Evolutionary conservation across 2,113 vertebrate genomes (phyloP).

Genomic region (Zosterops pallidus): DNA sequence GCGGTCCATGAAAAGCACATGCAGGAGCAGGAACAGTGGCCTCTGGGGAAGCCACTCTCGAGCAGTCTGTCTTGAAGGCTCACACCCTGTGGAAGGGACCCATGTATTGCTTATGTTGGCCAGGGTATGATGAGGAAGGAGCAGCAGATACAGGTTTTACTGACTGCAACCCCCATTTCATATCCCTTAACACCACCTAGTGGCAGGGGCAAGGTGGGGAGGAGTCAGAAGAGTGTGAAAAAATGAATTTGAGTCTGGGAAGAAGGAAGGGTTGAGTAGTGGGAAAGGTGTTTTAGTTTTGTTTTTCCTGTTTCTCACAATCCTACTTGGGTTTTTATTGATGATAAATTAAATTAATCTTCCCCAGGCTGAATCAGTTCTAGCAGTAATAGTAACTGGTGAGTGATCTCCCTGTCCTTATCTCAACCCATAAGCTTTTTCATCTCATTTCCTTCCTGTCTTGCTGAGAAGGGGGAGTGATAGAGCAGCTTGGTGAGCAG

Average conservation of each 20-base stretch:
- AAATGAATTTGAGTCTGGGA: not conserved
- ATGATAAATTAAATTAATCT: not conserved
- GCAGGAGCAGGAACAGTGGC: not conserved
- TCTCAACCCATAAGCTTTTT: not conserved
- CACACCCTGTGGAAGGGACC: accelerated
- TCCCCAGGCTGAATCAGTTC: not conserved
- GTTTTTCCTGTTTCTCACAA: not conserved
- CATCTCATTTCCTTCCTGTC: not conserved
- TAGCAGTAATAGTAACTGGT: not conserved
- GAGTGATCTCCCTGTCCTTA: not conserved
- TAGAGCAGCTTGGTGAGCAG: not conserved
- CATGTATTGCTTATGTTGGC: not conserved
- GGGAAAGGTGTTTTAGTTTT: not conserved
- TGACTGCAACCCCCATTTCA: not conserved
- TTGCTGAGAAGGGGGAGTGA: not conserved
- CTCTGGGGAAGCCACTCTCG: accelerated
- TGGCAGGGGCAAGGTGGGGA: not conserved
- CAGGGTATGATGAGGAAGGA: not conserved
- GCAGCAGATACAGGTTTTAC: not conserved
- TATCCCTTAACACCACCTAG: not conserved
- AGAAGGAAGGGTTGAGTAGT: not conserved
- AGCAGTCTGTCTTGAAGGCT: not conserved
- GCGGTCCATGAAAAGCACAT: not conserved
- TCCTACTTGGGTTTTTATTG: not conserved
- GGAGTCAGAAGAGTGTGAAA: not conserved